These are phyloP conservation scores for Pelusios castaneus DNA, from an alignment of 2,113 vertebrate species.

Conservation along the genomic window DNA sequence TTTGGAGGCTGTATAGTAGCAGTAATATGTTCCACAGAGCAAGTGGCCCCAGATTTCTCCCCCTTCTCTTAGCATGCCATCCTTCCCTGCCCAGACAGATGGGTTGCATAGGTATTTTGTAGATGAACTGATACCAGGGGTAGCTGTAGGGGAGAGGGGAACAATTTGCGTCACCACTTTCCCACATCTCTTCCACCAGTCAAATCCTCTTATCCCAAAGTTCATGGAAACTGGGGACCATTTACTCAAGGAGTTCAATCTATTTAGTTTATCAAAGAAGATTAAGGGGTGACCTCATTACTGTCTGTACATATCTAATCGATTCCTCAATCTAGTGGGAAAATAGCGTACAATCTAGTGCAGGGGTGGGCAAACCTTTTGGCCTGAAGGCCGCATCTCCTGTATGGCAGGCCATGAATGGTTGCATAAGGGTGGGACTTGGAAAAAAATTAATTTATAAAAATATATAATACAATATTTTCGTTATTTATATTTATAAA, in stretches of 20 bases:
- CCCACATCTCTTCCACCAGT: not conserved
- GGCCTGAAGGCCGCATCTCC: too few relatives aligned
- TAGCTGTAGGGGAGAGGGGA: not conserved
- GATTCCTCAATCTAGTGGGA: not conserved
- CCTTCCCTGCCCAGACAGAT: not conserved
- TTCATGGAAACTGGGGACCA: not conserved
- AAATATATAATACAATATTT: too few relatives aligned
- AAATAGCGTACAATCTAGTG: not conserved
- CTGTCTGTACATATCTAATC: not conserved
- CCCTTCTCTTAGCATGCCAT: rapidly evolving
- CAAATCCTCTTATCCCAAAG: not conserved
- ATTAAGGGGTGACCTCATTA: not conserved
- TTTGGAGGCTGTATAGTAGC: rapidly evolving
- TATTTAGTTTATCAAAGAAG: not conserved
- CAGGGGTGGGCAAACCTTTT: too few relatives aligned
- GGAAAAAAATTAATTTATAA: too few relatives aligned
- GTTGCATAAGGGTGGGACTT: too few relatives aligned
- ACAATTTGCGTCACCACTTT: not conserved
- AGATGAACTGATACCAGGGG: not conserved
- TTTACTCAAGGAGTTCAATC: not conserved
- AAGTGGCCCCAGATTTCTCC: not conserved
- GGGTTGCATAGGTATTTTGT: not conserved
- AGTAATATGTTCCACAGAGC: not conserved
- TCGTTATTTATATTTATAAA: too few relatives aligned
- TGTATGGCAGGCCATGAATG: too few relatives aligned